Conservation (phyloP, 2,888 invertebrate species). For the Tillus elongatus region DNA sequence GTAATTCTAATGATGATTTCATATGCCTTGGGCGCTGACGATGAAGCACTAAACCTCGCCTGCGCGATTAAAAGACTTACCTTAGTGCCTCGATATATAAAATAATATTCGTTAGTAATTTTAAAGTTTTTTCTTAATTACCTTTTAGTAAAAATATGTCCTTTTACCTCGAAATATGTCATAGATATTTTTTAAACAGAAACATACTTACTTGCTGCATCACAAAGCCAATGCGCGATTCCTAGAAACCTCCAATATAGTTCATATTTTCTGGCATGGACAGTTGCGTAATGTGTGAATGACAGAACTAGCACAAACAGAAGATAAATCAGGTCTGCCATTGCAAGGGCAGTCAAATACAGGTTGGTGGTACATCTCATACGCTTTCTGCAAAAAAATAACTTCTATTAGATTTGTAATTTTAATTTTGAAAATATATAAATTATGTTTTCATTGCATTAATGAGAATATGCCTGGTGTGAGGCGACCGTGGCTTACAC, state of each 20-base stretch:
- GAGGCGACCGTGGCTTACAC: neutral
- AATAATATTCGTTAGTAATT: too few relatives aligned
- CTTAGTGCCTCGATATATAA: too few relatives aligned
- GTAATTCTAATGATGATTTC: too few relatives aligned
- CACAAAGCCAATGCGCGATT: slow-evolving; percentile 53
- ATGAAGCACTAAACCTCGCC: too few relatives aligned
- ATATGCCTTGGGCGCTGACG: too few relatives aligned
- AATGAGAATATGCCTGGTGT: neutral
- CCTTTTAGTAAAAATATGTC: too few relatives aligned
- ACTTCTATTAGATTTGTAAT: neutral
- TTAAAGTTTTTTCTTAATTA: too few relatives aligned
- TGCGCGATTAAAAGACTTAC: too few relatives aligned
- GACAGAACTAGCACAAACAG: slow-evolving; percentile 55
- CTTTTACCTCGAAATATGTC: too few relatives aligned
- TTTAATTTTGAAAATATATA: slow-evolving; percentile 7
- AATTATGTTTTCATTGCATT: slow-evolving; percentile 6
- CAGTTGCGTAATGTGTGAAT: slow-evolving; percentile 50
- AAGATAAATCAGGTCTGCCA: slow-evolving; percentile 62
- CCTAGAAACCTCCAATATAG: slow-evolving; percentile 54
- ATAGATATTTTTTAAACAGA: too few relatives aligned
- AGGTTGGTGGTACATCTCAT: slow-evolving; percentile 69
- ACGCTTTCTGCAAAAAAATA: slow-evolving; percentile 42
- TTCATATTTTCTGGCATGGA: slow-evolving; percentile 45
- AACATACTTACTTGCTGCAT: slow-evolving; percentile 53
- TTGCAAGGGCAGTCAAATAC: slow-evolving; percentile 63